A percentile compares a stretch with the other conserved stretches of the same genome.
These are phyloP conservation scores for Eucidaris tribuloides DNA, from an alignment of 35 echinoderm and acorn worm genomes.

Conservation along the genomic window DNA sequence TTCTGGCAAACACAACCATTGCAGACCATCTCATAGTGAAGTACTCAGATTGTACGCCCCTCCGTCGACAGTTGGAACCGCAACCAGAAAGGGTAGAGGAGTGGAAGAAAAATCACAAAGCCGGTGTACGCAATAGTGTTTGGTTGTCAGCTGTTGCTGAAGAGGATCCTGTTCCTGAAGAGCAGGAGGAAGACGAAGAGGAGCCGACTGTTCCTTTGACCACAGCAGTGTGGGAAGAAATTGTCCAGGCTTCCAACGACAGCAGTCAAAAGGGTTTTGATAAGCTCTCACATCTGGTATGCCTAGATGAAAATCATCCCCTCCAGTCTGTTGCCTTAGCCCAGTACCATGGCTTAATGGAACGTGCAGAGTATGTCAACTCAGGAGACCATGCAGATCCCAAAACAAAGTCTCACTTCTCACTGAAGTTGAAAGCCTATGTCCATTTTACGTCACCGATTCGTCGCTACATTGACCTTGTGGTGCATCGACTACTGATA, in stretches of 20 bases:
- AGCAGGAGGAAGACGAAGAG: background rate
- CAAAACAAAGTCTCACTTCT: conserved; percentile 35
- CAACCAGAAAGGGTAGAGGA: conserved; percentile 24
- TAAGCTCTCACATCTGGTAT: conserved; percentile 27
- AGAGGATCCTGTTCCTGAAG: conserved; percentile 2
- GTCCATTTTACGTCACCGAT: conserved; percentile 96
- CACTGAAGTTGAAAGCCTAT: conserved; percentile 54
- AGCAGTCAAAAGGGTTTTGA: background rate
- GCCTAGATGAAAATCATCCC: conserved; percentile 73
- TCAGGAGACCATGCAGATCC: conserved; percentile 32
- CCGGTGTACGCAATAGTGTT: background rate
- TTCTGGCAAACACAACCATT: conserved; percentile 57
- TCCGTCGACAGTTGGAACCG: conserved; percentile 59
- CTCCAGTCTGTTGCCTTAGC: conserved; percentile 62
- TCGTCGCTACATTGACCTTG: conserved; percentile 84
- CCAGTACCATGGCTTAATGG: conserved; percentile 43
- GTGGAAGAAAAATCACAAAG: conserved; percentile 30
- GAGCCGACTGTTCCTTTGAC: background rate
- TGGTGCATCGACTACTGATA: conserved; percentile 74
- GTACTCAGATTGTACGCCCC: conserved; percentile 43
- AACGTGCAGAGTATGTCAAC: conserved; percentile 40
- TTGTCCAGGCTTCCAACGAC: background rate
- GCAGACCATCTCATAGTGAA: conserved; percentile 27
- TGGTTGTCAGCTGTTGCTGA: conserved; percentile 8
- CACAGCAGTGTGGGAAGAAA: conserved; percentile 4